Evolutionary conservation across 1,140 invertebrate species (phyloP).

Genomic region (Ceratitis capitata): DNA sequence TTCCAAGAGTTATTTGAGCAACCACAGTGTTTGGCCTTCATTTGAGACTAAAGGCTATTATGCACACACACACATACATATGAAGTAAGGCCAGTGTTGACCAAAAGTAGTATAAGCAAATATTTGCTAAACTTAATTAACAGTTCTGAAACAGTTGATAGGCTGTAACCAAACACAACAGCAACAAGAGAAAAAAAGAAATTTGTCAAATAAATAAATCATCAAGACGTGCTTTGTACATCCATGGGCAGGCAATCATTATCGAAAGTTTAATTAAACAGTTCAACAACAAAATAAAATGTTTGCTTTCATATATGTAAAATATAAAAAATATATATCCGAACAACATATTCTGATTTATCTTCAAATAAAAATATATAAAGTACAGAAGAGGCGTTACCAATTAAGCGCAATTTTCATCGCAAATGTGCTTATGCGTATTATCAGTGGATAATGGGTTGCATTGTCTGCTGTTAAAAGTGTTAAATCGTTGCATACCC

Average conservation of each 20-base stretch:
- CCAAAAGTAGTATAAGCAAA: not conserved
- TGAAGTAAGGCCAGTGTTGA: not conserved
- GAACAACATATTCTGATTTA: too few species aligned
- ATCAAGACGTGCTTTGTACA: not conserved
- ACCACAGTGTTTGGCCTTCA: not conserved
- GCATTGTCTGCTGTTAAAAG: too few species aligned
- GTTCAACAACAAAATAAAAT: too few species aligned
- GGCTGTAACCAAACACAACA: not conserved
- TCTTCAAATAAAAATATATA: too few species aligned
- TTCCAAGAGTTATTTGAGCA: not conserved
- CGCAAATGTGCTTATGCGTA: too few species aligned
- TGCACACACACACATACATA: not conserved
- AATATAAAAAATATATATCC: too few species aligned
- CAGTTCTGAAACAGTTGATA: not conserved
- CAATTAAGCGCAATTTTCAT: slow-evolving; percentile 1
- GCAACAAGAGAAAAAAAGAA: not conserved
- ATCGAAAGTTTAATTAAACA: too few species aligned
- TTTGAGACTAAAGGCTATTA: too few species aligned
- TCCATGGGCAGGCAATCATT: not conserved
- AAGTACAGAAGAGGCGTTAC: not conserved
- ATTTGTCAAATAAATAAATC: not conserved
- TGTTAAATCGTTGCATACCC: too few species aligned
- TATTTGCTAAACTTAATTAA: slow-evolving; percentile 13
- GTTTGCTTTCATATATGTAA: too few species aligned
- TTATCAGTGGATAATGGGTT: too few species aligned